Percentiles rank a stretch among this genome's conserved stretches.
phyloP scores from a whole-genome alignment of 1,140 invertebrate genomes.

The Argopecten irradians region DNA sequence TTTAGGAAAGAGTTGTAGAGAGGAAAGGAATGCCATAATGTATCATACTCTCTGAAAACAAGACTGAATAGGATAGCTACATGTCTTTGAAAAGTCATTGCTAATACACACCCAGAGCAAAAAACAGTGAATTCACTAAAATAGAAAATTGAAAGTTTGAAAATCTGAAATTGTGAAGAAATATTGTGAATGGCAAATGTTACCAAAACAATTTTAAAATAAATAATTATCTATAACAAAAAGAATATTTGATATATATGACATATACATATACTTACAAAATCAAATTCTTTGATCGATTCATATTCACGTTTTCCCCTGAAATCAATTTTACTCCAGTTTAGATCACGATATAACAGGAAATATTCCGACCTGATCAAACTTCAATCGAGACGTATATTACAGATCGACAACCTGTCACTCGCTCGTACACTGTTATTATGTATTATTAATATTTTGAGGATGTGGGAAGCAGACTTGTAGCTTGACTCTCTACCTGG shows the following conservation, averaged over 20 bases:
- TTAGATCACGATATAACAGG: neutral
- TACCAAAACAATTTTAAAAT: too few relatives aligned
- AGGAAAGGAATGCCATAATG: neutral
- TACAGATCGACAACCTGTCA: neutral
- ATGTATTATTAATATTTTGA: slow-evolving; percentile 2
- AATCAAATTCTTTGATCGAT: neutral
- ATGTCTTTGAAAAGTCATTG: too few relatives aligned
- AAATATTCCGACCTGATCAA: neutral
- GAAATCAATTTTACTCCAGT: neutral
- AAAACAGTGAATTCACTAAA: too few relatives aligned
- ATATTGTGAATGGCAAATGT: too few relatives aligned
- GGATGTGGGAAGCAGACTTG: neutral
- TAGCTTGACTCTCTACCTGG: neutral
- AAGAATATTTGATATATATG: too few relatives aligned
- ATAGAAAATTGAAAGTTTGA: too few relatives aligned
- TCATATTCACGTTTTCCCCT: neutral
- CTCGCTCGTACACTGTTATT: neutral
- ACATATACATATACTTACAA: neutral
- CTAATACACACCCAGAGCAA: too few relatives aligned
- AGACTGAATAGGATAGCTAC: neutral
- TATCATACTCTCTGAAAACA: neutral
- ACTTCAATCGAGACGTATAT: neutral
- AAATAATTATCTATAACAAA: too few relatives aligned
- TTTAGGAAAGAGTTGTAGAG: too few relatives aligned
- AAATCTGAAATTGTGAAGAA: too few relatives aligned